phyloP scores from a whole-genome alignment of 2,888 invertebrate genomes.

The Celastrina argiolus region DNA sequence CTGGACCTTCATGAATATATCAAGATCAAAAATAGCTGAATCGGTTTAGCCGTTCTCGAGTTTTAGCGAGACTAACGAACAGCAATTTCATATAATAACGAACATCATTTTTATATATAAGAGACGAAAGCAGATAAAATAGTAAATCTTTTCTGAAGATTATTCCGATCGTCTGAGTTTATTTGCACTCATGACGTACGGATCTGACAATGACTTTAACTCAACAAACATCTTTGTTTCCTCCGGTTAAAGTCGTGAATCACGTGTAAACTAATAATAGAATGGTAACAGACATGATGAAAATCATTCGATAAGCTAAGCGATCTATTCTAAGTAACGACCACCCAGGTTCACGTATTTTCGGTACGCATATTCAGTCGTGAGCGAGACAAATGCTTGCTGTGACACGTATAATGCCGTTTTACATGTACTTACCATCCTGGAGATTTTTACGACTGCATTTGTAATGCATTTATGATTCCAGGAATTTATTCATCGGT shows the following conservation, averaged over 20 bases:
- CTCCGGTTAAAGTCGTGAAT: conserved; percentile 3
- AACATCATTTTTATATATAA: too few species aligned
- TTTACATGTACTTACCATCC: conserved; percentile 50
- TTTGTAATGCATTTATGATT: conserved; percentile 32
- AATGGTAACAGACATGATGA: conserved; percentile 1
- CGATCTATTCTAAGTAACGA: conserved; percentile 60
- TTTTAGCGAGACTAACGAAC: too few species aligned
- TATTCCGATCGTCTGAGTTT: background rate
- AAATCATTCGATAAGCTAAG: conserved; percentile 35
- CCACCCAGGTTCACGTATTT: conserved; percentile 52
- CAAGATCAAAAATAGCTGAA: too few species aligned
- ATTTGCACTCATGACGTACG: conserved; percentile 6
- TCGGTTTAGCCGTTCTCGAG: too few species aligned
- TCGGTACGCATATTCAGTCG: conserved; percentile 68
- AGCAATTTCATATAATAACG: too few species aligned
- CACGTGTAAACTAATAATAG: conserved; percentile 10
- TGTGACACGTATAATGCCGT: conserved; percentile 59
- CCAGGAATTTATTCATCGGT: conserved; percentile 24
- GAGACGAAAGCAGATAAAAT: background rate
- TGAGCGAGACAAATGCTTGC: conserved; percentile 53
- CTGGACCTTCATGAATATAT: too few species aligned
- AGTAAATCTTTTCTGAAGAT: background rate
- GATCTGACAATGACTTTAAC: conserved; percentile 6
- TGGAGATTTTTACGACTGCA: conserved; percentile 32
- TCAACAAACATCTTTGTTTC: conserved; percentile 10